phyloP scores from a whole-genome alignment of 53 echinoderm and acorn worm genomes.

The Antedon mediterranea region DNA sequence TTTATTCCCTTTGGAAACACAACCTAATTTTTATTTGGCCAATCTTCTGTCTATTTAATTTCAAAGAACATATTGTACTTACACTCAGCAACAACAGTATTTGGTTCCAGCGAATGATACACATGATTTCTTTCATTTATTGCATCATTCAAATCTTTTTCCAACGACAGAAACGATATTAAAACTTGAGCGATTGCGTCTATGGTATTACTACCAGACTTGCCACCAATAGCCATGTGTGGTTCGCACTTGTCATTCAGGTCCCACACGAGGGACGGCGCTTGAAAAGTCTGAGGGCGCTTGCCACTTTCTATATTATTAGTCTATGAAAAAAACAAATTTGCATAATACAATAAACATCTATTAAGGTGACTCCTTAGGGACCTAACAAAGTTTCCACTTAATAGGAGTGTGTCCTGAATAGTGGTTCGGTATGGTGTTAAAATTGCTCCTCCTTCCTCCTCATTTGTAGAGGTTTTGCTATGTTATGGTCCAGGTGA shows the following conservation, averaged over 20 bases:
- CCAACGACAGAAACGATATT: background rate
- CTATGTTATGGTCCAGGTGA: too few species aligned
- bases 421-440: too few species aligned
- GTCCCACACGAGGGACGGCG: slow-evolving; percentile 58
- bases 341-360: too few species aligned
- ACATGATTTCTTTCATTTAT: background rate
- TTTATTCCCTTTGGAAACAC: too few species aligned
- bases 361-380: too few species aligned
- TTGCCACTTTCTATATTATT: slow-evolving; percentile 52
- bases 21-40: too few species aligned
- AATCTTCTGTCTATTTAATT: too few species aligned
- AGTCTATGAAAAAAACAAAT: slow-evolving; percentile 19
- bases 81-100: background rate
- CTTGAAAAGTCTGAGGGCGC: slow-evolving; percentile 65
- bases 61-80: background rate
- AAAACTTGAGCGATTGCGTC: slow-evolving; percentile 21
- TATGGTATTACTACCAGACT: slow-evolving; percentile 22
- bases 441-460: too few species aligned
- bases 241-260: slow-evolving; percentile 44
- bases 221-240: slow-evolving; percentile 49
- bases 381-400: too few species aligned
- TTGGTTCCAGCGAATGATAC: background rate
- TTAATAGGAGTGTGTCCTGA: too few species aligned
- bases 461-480: too few species aligned
- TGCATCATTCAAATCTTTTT: background rate